Evolutionary conservation across 1,140 invertebrate species (phyloP).

Genomic region (Drosophila ironensis): DNA sequence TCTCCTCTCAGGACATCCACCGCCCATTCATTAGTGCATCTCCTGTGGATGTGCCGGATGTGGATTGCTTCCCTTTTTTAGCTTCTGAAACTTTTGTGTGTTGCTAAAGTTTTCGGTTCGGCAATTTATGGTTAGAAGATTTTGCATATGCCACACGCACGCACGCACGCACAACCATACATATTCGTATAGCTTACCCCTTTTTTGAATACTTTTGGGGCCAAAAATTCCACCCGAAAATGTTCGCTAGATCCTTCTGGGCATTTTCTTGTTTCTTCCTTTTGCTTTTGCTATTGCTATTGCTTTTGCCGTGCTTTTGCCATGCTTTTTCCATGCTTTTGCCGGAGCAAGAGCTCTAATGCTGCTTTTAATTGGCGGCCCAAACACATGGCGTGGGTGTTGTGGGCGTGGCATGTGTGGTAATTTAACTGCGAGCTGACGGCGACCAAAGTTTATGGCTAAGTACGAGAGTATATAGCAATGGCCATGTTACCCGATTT

Average conservation of each 20-base stretch:
- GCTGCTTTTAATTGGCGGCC: conserved; percentile 74
- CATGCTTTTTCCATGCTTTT: too few relatives aligned
- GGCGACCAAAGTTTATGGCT: conserved; percentile 75
- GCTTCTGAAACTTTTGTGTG: conserved; percentile 31
- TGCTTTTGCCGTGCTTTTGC: too few relatives aligned
- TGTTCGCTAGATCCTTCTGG: conserved; percentile 62
- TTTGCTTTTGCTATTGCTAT: too few relatives aligned
- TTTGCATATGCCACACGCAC: conserved; percentile 54
- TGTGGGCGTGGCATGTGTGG: conserved; percentile 47
- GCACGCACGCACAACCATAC: too few relatives aligned
- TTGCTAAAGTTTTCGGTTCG: conserved; percentile 61
- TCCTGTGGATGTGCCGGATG: conserved; percentile 27
- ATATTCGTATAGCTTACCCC: neutral
- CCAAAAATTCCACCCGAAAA: conserved; percentile 1
- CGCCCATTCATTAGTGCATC: conserved; percentile 60
- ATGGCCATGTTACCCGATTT: conserved; percentile 34
- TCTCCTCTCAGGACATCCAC: conserved; percentile 5
- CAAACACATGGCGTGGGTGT: conserved; percentile 42
- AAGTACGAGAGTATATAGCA: conserved; percentile 69
- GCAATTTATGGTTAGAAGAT: conserved; percentile 75
- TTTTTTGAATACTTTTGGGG: neutral
- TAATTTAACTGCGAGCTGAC: conserved; percentile 73
- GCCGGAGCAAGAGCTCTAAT: conserved; percentile 49
- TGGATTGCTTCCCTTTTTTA: neutral
- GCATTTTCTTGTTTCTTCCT: conserved; percentile 36